phyloP scores from a whole-genome alignment of 1,140 invertebrate genomes.

The Lucilia sericata region DNA sequence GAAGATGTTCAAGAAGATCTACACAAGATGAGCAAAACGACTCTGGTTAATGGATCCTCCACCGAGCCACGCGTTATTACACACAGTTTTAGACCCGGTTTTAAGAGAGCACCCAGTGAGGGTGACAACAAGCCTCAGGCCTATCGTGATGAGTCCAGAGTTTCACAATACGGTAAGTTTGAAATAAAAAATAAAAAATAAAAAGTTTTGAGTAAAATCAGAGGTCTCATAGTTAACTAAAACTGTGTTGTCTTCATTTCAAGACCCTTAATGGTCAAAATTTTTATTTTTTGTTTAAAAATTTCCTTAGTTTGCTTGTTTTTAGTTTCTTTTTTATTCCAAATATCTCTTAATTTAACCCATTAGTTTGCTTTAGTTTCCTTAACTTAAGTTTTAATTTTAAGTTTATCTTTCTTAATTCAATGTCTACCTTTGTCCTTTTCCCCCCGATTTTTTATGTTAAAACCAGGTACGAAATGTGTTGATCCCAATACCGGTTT shows the following conservation, averaged over 20 bases:
- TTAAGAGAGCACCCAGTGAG: conserved; percentile 69
- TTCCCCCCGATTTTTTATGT: background rate
- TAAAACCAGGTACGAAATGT: conserved; percentile 76
- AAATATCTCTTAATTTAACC: background rate
- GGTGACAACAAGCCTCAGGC: conserved; percentile 71
- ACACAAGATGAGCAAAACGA: conserved; percentile 40
- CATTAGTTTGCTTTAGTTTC: background rate
- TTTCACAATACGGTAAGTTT: conserved; percentile 77
- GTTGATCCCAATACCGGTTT: conserved; percentile 81
- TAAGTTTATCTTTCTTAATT: background rate
- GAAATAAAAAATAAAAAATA: too few relatives aligned
- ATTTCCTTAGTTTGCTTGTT: background rate
- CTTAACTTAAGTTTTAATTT: background rate
- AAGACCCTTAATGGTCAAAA: background rate
- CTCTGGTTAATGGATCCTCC: conserved; percentile 42
- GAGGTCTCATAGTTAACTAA: too few relatives aligned
- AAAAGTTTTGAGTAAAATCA: too few relatives aligned
- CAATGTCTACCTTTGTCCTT: background rate
- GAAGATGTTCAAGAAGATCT: conserved; percentile 76
- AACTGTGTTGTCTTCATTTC: too few relatives aligned
- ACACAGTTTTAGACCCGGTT: conserved; percentile 70
- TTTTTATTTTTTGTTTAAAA: background rate
- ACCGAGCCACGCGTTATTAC: conserved; percentile 46
- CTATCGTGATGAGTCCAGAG: conserved; percentile 77
- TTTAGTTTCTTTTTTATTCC: background rate